Percentiles rank a stretch among this genome's conserved stretches.
These are phyloP conservation scores for Scortum barcoo DNA, from an alignment of 2,113 vertebrate genomes.

Conservation along the genomic window DNA sequence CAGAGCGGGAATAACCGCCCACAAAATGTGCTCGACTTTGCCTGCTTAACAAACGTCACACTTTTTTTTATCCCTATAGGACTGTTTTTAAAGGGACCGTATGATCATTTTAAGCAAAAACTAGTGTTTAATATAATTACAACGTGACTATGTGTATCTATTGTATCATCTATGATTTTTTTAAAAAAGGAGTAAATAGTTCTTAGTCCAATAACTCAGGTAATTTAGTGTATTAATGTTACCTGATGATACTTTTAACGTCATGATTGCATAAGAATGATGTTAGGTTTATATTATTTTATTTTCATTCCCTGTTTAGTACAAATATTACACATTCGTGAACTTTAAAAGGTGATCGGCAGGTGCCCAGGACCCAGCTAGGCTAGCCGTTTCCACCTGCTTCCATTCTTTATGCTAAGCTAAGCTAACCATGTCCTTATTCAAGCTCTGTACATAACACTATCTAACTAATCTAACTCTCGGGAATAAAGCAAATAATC, in stretches of 20 bases:
- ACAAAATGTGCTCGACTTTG: constrained; percentile 29
- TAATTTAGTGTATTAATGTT: neutral
- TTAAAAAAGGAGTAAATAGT: neutral
- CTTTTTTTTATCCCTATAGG: neutral
- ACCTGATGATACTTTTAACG: neutral
- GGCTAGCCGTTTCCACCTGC: neutral
- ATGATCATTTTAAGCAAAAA: neutral
- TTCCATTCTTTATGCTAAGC: neutral
- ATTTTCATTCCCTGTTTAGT: neutral
- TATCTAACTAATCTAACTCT: neutral
- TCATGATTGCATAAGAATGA: neutral
- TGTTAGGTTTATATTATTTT: neutral
- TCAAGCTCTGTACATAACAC: neutral
- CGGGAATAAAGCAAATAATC: neutral
- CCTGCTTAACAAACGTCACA: constrained; percentile 24
- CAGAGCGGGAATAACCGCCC: constrained; percentile 23
- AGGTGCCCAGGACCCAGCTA: neutral
- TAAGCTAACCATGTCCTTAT: neutral
- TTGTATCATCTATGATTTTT: too few species aligned
- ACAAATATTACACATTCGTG: neutral
- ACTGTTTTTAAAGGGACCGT: neutral
- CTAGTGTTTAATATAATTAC: neutral
- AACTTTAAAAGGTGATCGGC: neutral
- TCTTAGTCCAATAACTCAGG: neutral
- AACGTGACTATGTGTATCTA: too few species aligned